Evolutionary conservation across 2,888 invertebrate genomes (phyloP).

Genomic region (Pteria penguin): DNA sequence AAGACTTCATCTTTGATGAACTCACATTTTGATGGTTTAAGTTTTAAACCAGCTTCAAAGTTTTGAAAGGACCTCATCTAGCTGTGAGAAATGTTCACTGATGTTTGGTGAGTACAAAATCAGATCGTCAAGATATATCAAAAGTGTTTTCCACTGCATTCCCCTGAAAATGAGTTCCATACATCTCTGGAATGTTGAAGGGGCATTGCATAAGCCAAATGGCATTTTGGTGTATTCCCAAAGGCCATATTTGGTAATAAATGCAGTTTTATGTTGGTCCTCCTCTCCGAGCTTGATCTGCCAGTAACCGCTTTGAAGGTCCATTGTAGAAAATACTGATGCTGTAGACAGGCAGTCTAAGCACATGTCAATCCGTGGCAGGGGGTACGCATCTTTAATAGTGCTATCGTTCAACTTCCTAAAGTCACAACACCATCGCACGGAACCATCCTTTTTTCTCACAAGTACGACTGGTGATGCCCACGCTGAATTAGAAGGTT

Average conservation of each 20-base stretch:
- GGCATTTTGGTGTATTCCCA: conserved; percentile 41
- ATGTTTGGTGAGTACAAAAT: conserved; percentile 23
- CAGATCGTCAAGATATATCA: conserved; percentile 44
- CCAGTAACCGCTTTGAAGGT: conserved; percentile 42
- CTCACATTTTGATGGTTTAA: conserved; percentile 38
- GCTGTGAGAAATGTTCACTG: conserved; percentile 35
- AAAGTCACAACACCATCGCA: conserved; percentile 28
- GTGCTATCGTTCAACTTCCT: conserved; percentile 21
- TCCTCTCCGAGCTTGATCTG: conserved; percentile 29
- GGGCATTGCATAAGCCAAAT: conserved; percentile 26
- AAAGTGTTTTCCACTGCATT: conserved; percentile 35
- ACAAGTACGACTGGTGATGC: conserved; percentile 30
- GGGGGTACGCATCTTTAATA: conserved; percentile 31
- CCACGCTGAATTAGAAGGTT: conserved; percentile 29
- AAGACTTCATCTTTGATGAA: conserved; percentile 26
- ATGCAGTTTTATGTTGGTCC: conserved; percentile 31
- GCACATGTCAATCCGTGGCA: conserved; percentile 39
- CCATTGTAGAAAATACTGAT: conserved; percentile 31
- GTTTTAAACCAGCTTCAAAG: conserved; percentile 38
- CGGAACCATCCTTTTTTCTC: conserved; percentile 25
- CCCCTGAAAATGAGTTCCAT: conserved; percentile 37
- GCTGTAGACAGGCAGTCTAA: conserved; percentile 25
- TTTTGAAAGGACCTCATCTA: conserved; percentile 38
- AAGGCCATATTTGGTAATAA: conserved; percentile 33
- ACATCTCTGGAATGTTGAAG: conserved; percentile 29